Evolutionary conservation across 1,140 invertebrate genomes (phyloP), one percentile per base, ranked within the genome.

Genomic region (Panulirus ornatus): DNA sequence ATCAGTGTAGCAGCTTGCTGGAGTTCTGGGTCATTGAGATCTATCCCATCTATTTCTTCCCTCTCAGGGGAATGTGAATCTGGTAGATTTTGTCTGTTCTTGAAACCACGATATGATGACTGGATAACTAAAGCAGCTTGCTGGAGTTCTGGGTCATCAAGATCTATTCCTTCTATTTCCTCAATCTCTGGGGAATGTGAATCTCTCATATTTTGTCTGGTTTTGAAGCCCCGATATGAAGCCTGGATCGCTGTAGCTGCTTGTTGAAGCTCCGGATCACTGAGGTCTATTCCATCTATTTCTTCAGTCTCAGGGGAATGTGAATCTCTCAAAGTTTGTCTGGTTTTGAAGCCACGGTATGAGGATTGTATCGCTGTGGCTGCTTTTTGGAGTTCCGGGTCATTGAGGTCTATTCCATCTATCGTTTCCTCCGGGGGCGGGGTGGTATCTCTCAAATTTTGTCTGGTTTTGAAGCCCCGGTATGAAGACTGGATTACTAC

Each of bases 341-440:
- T 85, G 1, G 83, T 85, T 75, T 75, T 71, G 27, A 73, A 85
- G 8, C 83, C 83, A 47, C 83, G 11, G 27, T 42, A 85, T 22
- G 66, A 75, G 16, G 83, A 42, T 30, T 85, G 83, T 34, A 85
- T 85, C n/a, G 8, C 34, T 30, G 66, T 85, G 22, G 83, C 83
- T 30, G 83, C 83, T 66, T 85, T 66, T 51, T 85, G 38, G 9
- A 85, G 38, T 51, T 75, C 70, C 1, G 70, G 70, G 42, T 84
- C 82, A 71, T 84, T 63, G 2, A 83, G 36, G 30, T 83, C 54
- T n/a, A n/a, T n/a, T n/a, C n/a, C n/a, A 6, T 27, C 44, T n/a
- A 19, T 8, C 0, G 1, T 16, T 42, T 42, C n/a, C 16, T 42
- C 44, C n/a, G 40, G 22, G 27, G 9, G 36, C 19, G 2, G 5